Percentiles rank a stretch among this genome's conserved stretches.
phyloP scores from a whole-genome alignment of 35 echinoderm and acorn worm species.

The Hemicentrotus pulcherrimus region DNA sequence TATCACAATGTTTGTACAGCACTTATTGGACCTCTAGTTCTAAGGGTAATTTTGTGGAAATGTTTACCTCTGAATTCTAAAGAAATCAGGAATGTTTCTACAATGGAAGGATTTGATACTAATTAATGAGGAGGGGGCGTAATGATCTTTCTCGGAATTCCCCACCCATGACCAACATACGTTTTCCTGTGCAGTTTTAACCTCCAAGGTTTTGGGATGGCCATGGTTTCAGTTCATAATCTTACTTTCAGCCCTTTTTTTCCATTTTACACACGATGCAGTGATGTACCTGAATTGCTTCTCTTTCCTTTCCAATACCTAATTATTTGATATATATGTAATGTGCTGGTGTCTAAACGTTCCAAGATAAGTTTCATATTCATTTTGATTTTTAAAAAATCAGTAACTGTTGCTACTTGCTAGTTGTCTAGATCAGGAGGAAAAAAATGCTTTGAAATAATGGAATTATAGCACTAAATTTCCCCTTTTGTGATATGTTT shows the following conservation, averaged over 20 bases:
- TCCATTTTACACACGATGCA: not conserved
- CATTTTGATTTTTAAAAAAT: no score
- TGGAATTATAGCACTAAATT: no score
- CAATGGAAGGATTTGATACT: not conserved
- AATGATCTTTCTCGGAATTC: not conserved
- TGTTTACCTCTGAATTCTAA: not conserved
- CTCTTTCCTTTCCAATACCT: no score
- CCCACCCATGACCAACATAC: not conserved
- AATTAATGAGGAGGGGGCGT: not conserved
- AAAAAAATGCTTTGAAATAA: no score
- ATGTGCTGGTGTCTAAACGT: no score
- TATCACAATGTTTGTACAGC: not conserved
- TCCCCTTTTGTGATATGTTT: no score
- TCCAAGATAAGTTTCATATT: no score
- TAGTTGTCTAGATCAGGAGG: no score
- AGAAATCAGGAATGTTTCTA: not conserved
- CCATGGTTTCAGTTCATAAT: not conserved
- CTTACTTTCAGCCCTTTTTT: not conserved
- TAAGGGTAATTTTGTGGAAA: not conserved
- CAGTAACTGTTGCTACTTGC: no score
- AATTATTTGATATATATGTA: no score
- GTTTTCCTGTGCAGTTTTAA: not conserved
- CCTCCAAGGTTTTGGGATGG: not conserved
- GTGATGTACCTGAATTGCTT: no score
- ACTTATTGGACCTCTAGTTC: not conserved